phyloP scores from a whole-genome alignment of 2,888 invertebrate species.

The Notodonta ziczac region DNA sequence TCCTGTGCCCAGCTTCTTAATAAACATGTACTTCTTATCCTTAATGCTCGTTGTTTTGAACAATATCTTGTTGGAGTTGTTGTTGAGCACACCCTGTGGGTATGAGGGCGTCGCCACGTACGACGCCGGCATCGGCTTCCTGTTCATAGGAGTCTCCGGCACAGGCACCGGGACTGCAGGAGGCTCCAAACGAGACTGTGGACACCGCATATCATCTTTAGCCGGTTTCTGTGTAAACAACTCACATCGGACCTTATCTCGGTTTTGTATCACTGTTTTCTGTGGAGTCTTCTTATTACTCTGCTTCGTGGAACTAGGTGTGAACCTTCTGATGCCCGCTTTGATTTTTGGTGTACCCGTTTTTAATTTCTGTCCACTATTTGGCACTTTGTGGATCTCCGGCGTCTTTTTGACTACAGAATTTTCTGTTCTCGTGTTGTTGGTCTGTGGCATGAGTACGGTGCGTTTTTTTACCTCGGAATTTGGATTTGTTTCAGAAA shows the following conservation, averaged over 20 bases:
- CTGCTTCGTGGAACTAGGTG: constrained; percentile 62
- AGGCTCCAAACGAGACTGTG: constrained; percentile 25
- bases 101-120: constrained; percentile 75
- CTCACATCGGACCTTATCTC: constrained; percentile 72
- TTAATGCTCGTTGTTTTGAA: constrained; percentile 87
- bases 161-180: constrained; percentile 37
- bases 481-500: constrained; percentile 28
- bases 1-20: constrained; percentile 93
- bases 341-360: constrained; percentile 71
- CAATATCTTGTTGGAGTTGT: constrained; percentile 58
- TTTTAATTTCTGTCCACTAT: constrained; percentile 57
- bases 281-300: constrained; percentile 65
- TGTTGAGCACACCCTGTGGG: constrained; percentile 63
- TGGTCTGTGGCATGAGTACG: constrained; percentile 53
- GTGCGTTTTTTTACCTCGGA: constrained; percentile 55
- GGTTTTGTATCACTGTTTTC: constrained; percentile 52
- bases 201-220: constrained; percentile 42
- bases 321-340: constrained; percentile 68
- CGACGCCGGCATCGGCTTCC: constrained; percentile 55
- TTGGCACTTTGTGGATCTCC: constrained; percentile 38
- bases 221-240: constrained; percentile 56
- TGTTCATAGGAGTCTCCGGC: constrained; percentile 67
- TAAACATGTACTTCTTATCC: constrained; percentile 88
- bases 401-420: constrained; percentile 45
- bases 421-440: constrained; percentile 40